phyloP scores from a whole-genome alignment of 2,888 invertebrate species.

The Subacronicta megacephala region DNA sequence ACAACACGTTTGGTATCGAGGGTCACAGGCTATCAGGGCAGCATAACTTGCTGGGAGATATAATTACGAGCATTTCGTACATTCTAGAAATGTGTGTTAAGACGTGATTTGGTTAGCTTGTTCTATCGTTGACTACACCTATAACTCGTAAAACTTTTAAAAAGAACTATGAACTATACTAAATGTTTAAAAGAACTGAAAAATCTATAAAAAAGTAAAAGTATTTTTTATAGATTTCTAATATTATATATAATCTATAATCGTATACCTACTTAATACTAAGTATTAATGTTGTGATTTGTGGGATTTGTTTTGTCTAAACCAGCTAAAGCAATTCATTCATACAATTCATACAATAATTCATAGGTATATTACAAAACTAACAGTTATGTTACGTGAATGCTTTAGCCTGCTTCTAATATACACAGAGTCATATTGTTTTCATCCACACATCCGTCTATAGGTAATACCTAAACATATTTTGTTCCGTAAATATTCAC shows the following conservation, averaged over 20 bases:
- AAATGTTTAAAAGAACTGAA: too few species aligned
- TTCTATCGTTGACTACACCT: too few species aligned
- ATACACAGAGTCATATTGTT: constrained; percentile 19
- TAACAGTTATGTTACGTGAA: background rate
- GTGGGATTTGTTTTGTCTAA: too few species aligned
- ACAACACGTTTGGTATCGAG: constrained; percentile 52
- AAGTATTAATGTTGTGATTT: too few species aligned
- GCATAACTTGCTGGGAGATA: constrained; percentile 53
- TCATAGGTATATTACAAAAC: too few species aligned
- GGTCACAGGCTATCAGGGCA: constrained; percentile 71
- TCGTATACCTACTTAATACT: too few species aligned
- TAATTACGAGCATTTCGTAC: constrained; percentile 46
- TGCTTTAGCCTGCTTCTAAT: background rate
- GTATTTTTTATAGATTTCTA: too few species aligned
- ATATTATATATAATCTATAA: too few species aligned
- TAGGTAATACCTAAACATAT: constrained; percentile 8
- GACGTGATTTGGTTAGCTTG: constrained; percentile 33
- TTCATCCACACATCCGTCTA: constrained; percentile 23
- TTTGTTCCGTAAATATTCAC: constrained; percentile 28
- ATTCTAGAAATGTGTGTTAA: constrained; percentile 63
- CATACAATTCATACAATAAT: background rate
- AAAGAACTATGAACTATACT: background rate
- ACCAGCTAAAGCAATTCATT: too few species aligned
- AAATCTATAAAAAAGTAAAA: too few species aligned
- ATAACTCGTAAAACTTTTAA: too few species aligned